These are phyloP conservation scores for Gortyna flavago DNA, from an alignment of 2,888 invertebrate genomes.

Conservation along the genomic window DNA sequence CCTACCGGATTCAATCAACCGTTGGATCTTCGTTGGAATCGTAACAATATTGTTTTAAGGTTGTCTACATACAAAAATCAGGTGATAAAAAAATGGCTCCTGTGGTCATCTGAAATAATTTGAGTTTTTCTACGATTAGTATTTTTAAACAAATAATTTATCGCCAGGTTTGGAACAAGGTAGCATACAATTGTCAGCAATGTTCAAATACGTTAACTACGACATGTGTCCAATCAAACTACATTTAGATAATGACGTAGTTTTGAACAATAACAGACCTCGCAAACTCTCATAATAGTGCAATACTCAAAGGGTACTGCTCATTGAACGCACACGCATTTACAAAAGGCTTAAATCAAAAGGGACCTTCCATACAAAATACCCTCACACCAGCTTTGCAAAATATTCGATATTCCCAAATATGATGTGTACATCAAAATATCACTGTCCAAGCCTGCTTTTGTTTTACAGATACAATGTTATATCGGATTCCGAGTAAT, in stretches of 20 bases:
- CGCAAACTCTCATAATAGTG: slow-evolving; percentile 17
- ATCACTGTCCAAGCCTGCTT: slow-evolving; percentile 35
- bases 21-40: slow-evolving; percentile 59
- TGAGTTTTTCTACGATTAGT: slow-evolving; percentile 8
- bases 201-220: background rate
- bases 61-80: slow-evolving; percentile 52
- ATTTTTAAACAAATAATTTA: background rate
- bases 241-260: background rate
- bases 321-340: slow-evolving; percentile 16
- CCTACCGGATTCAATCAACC: slow-evolving; percentile 67
- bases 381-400: slow-evolving; percentile 16
- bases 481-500: slow-evolving; percentile 44
- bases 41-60: slow-evolving; percentile 65
- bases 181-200: background rate
- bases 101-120: slow-evolving; percentile 34
- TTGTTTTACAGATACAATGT: slow-evolving; percentile 57
- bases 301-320: slow-evolving; percentile 27
- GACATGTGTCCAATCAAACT: background rate
- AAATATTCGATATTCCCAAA: slow-evolving; percentile 42
- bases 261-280: slow-evolving; percentile 8
- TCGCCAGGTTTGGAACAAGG: background rate
- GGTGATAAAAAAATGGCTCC: slow-evolving; percentile 17
- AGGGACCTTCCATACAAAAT: slow-evolving; percentile 22
- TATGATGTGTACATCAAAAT: slow-evolving; percentile 44
- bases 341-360: slow-evolving; percentile 23